Percentiles rank a stretch among this genome's conserved stretches.
These are phyloP conservation scores for Motacilla alba DNA, from an alignment of 2,113 vertebrate species.

Conservation along the genomic window DNA sequence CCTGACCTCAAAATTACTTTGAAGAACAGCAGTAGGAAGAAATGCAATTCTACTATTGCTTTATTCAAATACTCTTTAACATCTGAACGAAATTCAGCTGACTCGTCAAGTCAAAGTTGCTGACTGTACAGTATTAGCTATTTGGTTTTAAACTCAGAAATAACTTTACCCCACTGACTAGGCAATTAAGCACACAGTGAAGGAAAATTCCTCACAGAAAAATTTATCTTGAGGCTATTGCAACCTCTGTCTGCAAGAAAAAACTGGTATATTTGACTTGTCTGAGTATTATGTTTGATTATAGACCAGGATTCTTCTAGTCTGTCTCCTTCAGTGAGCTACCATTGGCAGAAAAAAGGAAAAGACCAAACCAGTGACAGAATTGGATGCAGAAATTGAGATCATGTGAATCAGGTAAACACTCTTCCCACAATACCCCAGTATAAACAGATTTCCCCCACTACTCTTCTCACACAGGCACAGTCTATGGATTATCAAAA, in stretches of 20 bases:
- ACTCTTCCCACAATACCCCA: background rate
- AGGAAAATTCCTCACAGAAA: background rate
- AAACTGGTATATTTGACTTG: background rate
- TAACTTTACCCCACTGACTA: background rate
- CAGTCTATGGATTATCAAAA: background rate
- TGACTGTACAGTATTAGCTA: background rate
- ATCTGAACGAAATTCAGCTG: background rate
- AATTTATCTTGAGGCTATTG: background rate
- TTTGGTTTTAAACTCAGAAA: background rate
- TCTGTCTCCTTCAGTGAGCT: background rate
- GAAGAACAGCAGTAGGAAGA: background rate
- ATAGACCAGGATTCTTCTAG: background rate
- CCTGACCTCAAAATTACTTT: background rate
- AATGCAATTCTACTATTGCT: background rate
- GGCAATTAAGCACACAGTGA: background rate
- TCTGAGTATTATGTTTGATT: background rate
- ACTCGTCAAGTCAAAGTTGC: background rate
- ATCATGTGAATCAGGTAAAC: accelerated
- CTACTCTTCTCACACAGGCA: background rate
- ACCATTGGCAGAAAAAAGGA: background rate
- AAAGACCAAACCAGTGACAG: background rate
- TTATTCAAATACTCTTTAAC: background rate
- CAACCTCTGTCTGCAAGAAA: background rate
- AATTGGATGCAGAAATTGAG: background rate
- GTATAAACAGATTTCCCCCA: background rate